These are phyloP conservation scores for Dryas iulia DNA, from an alignment of 1,140 invertebrate genomes.

Conservation along the genomic window DNA sequence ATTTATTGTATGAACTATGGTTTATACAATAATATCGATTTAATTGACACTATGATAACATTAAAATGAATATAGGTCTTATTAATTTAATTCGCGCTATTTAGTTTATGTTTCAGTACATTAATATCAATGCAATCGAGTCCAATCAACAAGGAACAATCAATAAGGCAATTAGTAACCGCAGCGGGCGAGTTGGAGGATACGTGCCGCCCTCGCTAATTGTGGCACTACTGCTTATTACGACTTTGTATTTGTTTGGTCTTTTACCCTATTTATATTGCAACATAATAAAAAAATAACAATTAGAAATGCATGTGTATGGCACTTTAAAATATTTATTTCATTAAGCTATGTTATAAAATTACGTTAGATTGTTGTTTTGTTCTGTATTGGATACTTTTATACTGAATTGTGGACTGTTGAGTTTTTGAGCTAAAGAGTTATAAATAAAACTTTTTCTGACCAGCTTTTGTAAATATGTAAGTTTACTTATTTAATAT, in stretches of 20 bases:
- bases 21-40: too few relatives aligned
- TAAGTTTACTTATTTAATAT: too few relatives aligned
- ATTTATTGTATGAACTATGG: too few relatives aligned
- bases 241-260: background rate
- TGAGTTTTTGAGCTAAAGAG: too few relatives aligned
- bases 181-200: slow-evolving; percentile 52
- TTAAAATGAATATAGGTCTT: background rate
- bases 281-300: background rate
- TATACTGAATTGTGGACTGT: too few relatives aligned
- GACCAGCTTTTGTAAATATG: too few relatives aligned
- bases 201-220: slow-evolving; percentile 46
- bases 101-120: slow-evolving; percentile 9
- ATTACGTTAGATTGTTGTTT: background rate
- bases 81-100: background rate
- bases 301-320: background rate
- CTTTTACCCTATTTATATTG: background rate
- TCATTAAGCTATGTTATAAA: background rate
- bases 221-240: slow-evolving; percentile 46
- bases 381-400: background rate
- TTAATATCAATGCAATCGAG: slow-evolving; percentile 21
- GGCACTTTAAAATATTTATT: background rate
- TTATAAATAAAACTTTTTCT: too few relatives aligned
- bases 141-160: slow-evolving; percentile 39
- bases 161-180: slow-evolving; percentile 62
- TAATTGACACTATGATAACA: background rate